phyloP scores from a whole-genome alignment of 92 coral and sea anemone species.

The Ricordea florida region DNA sequence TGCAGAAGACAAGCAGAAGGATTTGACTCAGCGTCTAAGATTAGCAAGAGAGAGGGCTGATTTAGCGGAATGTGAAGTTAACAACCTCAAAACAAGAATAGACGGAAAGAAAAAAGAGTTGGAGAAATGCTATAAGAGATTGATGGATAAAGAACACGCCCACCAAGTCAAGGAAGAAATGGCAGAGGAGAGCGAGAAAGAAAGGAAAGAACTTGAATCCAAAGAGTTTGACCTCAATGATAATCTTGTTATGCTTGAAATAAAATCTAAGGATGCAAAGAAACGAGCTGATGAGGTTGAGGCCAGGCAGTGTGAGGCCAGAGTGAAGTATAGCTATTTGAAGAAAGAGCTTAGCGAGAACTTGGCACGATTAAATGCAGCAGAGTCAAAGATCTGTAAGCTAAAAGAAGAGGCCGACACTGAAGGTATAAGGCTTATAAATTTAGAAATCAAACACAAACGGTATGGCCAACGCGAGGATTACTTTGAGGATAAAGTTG shows the following conservation, averaged over 20 bases:
- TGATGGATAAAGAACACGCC: slow-evolving; percentile 25
- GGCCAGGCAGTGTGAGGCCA: slow-evolving; percentile 45
- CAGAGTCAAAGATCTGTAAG: slow-evolving; percentile 55
- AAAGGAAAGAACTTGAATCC: slow-evolving; percentile 73
- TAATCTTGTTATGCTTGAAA: slow-evolving; percentile 63
- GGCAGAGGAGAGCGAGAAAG: slow-evolving; percentile 85
- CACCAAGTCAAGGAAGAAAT: slow-evolving; percentile 69
- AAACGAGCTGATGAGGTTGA: slow-evolving; percentile 70
- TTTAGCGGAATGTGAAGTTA: slow-evolving; percentile 73
- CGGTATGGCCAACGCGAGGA: slow-evolving; percentile 63
- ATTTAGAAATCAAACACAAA: slow-evolving; percentile 59
- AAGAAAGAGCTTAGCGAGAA: slow-evolving; percentile 37
- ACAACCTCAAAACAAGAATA: slow-evolving; percentile 56
- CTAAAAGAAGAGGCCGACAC: slow-evolving; percentile 63
- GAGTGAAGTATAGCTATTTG: slow-evolving; percentile 19
- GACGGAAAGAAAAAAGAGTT: slow-evolving; percentile 38
- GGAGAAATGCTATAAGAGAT: slow-evolving; percentile 29
- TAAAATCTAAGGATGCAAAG: slow-evolving; percentile 57
- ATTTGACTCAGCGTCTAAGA: slow-evolving; percentile 47
- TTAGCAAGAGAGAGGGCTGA: slow-evolving; percentile 67
- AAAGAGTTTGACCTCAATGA: slow-evolving; percentile 80
- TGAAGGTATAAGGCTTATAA: slow-evolving; percentile 45
- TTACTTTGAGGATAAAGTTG: slow-evolving; percentile 64
- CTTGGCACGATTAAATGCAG: slow-evolving; percentile 44
- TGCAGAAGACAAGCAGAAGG: slow-evolving; percentile 70